Base-by-base conservation (phyloP, 1,140 invertebrate genomes). In the Philopotamus ludificatus region DNA sequence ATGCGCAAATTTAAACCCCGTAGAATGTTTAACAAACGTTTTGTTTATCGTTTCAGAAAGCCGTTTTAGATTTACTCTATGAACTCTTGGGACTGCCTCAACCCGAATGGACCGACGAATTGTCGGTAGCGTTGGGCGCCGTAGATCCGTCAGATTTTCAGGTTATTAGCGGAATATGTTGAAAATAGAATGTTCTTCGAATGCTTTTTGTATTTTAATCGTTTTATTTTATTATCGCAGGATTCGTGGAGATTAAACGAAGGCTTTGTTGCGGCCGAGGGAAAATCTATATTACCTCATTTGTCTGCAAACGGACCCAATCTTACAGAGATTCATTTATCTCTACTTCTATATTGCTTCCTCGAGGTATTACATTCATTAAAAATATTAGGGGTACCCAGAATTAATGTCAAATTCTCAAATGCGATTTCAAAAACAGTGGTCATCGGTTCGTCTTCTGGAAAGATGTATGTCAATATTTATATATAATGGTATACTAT, bases 261-360 rank as follows among this genome's bases (percentile, higher is more conserved):
- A 76, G 95, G 94, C 10, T 98, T 98, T 77, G 88, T 98, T 0
- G 92, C 91, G 3, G 88, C 89, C 28, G 95, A 98, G 80, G 94
- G 92, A 10, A 85, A 85, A 60, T 85, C 83, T 16, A 86, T 96
- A 65, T 77, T 97, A 73, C 92, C 93, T 23, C 90, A 92, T 72
- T 77, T 95, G 16, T 85, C 89, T 23, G 87, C 87, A 26, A 86
- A 86, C 55, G 93, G 94, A 65, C 89, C 94, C 1, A 97, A 97
- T 77, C 86, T 97, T 63, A 88, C 89, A 45, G 92, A 96, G 75
- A 91, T 95, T 74, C 95, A 98, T 80, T 80, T 92, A 69, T 88
- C 94, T n/a, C 77, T 98, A 15, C 76, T 98, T 63, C 83, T 98
- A 3, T 91, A 94, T 72, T 88, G 91, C 71, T 91, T 97, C 74